Base-by-base conservation (phyloP, 2,888 invertebrate species). In the Eristalis arbustorum region DNA sequence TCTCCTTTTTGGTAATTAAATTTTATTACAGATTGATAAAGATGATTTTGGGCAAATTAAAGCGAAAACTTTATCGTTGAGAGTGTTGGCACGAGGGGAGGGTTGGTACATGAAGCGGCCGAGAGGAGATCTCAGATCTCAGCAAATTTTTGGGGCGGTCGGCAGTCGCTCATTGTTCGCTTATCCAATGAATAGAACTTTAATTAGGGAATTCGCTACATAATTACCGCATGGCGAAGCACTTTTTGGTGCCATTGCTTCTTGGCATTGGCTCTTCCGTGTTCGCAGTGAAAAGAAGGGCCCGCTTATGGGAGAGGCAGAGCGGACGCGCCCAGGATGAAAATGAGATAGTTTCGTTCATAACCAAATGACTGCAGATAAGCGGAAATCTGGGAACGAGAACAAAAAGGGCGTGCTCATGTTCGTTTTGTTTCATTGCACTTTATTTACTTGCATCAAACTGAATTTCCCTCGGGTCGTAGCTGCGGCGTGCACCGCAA, bases 11-110 rank as follows among this genome's bases (percentile, higher is more conserved):
- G 74, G 63, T 83, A 83, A 83, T 83, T 83, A 87, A 87, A 87
- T 83, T 87, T 87, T 79, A 87, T 83, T 79, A 74, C 72, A 71
- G 83, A 87, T 87, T 87, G 87, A 87, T 87, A 83, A 87, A 83
- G 87, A 75, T 83, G 83, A 87, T 87, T 87, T 78, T 59, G 62
- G n/a, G 74, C 63, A 79, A 83, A 79, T 87, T 78, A 79, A 83
- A 83, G 62, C 57, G 49, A 62, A 79, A 87, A 87, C 83, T 87
- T 87, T 64, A 83, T 83, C 68, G 64, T 87, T 72, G 31, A 5
- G 31, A 8, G 25, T 25, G 2, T 1, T 31, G 31, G 31, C 40
- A 4, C 10, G n/a, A 57, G n/a, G 23, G 22, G 22, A 18, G 8
- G 4, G 28, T 28, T 31, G 31, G n/a, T n/a, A n/a, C n/a, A n/a